Base-by-base conservation (phyloP, 2,797 vertebrate species). In the Furcifer pardalis region DNA sequence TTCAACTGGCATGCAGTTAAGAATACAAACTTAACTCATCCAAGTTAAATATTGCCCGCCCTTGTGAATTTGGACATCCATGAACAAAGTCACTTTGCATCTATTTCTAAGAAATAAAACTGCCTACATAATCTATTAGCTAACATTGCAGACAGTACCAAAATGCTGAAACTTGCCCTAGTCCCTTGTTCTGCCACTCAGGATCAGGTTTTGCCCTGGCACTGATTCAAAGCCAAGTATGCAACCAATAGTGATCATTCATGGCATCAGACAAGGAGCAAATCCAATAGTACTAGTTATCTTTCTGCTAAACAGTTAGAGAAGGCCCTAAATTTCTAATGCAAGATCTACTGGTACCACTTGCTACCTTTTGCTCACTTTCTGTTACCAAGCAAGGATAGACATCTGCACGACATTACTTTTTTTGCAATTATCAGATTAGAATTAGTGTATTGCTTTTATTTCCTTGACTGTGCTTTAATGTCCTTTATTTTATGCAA, bases 111-210 rank as follows among this genome's bases (percentile, higher is more conserved):
- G 69, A 59, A 46, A 25, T 35, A 65, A 65, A 7, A 9, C 71
- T 32, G 35, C 13, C 66, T 35, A 60, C 49, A 21, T 49, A 12
- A 68, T 73, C 49, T 40, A 49, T 81, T 40, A 66, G 46, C 37
- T 74, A 30, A 68, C 77, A 81, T 52, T 30, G 49, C 73, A 85
- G 72, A 71, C 78, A 76, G 12, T 23, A 85, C 46, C 62, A 68
- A 68, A 63, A 76, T 37, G n/a, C 62, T 66, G n/a, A 37, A 85
- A 85, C 72, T 68, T 46, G 72, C 62, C 30, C 19, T 81, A 37
- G 23, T 68, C 71, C 73, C 73, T 63, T 81, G 49, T 72, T 81
- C 17, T 49, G 23, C 21, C 40, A 60, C 10, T 74, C 44, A 42
- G 42, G 63, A 80, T 85, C 46, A 80, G 30, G 81, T 30, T 63